These are phyloP conservation scores for Channallabes apus DNA, from an alignment of 2,797 vertebrate genomes.

Conservation along the genomic window DNA sequence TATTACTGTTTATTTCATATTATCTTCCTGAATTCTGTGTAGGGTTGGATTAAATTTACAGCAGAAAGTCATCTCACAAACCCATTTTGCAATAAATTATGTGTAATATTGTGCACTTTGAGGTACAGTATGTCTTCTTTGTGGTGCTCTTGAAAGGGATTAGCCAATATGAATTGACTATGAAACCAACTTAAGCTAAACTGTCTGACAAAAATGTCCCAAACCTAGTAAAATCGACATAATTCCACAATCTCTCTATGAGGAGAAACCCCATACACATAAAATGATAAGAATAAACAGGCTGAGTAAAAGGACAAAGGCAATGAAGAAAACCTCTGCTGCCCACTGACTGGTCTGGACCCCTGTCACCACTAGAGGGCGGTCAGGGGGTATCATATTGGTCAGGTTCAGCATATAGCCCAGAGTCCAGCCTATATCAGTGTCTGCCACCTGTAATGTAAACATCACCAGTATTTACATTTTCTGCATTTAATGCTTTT, in stretches of 20 bases:
- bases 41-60: neutral
- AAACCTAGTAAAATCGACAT: neutral
- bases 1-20: neutral
- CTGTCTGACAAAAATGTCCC: neutral
- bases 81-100: neutral
- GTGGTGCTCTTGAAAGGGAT: neutral
- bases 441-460: conserved; percentile 69
- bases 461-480: conserved; percentile 16
- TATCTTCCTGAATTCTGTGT: conserved; percentile 3
- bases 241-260: neutral
- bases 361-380: conserved; percentile 55
- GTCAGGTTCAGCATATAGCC: conserved; percentile 84
- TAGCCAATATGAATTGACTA: neutral
- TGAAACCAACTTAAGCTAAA: neutral
- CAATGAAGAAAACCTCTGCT: conserved; percentile 66
- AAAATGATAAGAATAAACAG: conserved; percentile 54
- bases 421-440: conserved; percentile 78
- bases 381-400: conserved; percentile 68
- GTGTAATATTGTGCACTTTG: neutral
- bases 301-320: conserved; percentile 60
- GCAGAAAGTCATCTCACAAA: neutral
- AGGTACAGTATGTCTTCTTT: neutral
- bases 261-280: conserved; percentile 35
- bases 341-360: conserved; percentile 68
- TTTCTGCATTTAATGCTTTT: neutral